phyloP scores from a whole-genome alignment of 23 tunicate species.

The Halocynthia roretzi region DNA sequence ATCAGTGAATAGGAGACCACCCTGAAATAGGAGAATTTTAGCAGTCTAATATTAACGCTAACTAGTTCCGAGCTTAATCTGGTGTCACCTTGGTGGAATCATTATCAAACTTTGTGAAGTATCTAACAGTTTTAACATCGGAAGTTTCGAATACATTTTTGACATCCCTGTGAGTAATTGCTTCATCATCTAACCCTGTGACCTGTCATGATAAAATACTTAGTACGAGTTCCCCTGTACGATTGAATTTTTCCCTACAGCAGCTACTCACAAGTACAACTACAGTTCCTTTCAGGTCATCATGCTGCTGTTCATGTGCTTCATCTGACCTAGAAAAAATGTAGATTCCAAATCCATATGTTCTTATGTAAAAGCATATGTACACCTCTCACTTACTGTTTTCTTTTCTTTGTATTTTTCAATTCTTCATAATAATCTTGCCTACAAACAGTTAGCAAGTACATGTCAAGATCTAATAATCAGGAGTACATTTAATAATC shows the following conservation, averaged over 20 bases:
- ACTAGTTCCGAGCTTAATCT: background rate
- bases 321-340: background rate
- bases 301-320: slow-evolving; percentile 11
- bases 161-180: slow-evolving; percentile 56
- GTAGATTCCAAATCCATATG: background rate
- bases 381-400: slow-evolving; percentile 26
- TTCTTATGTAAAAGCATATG: background rate
- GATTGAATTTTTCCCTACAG: background rate
- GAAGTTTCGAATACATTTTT: slow-evolving; percentile 36
- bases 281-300: slow-evolving; percentile 5
- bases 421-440: background rate
- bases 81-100: slow-evolving; percentile 23
- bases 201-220: slow-evolving; percentile 41
- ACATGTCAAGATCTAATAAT: background rate
- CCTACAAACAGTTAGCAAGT: background rate
- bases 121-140: slow-evolving; percentile 40
- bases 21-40: slow-evolving; percentile 1
- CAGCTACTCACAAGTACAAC: background rate
- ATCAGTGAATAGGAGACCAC: slow-evolving; percentile 38
- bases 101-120: slow-evolving; percentile 54
- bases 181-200: slow-evolving; percentile 51
- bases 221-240: slow-evolving; percentile 10
- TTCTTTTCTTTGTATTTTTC: slow-evolving; percentile 32
- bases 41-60: background rate
- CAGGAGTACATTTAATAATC: background rate